A percentile compares a stretch with the other conserved stretches of the same genome.
Conservation (phyloP, 2,113 vertebrate genomes). For the Suncus etruscus region DNA sequence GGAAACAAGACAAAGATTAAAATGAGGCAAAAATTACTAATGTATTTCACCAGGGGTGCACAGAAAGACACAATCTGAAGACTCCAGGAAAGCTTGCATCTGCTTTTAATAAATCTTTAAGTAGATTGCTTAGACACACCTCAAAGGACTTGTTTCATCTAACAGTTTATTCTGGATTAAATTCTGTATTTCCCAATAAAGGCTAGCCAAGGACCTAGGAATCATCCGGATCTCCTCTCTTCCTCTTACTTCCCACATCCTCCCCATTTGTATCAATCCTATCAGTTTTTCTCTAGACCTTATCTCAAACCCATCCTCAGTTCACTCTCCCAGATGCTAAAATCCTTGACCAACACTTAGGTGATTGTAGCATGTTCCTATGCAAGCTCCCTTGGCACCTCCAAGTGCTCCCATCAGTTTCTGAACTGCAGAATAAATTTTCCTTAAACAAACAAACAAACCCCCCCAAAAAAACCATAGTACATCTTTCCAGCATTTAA, state of each 20-base stretch:
- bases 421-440: neutral
- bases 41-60: neutral
- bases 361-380: too few relatives aligned
- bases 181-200: neutral
- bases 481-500: neutral
- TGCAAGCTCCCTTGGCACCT: neutral
- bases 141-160: neutral
- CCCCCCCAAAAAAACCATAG: neutral
- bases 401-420: neutral
- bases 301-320: neutral
- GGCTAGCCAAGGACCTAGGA: neutral
- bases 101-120: neutral
- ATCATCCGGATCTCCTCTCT: too few relatives aligned
- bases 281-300: neutral
- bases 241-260: neutral
- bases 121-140: neutral
- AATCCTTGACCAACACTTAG: neutral
- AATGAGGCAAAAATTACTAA: neutral
- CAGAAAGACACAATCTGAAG: neutral
- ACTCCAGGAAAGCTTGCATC: neutral
- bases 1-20: neutral
- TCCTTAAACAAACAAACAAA: neutral
- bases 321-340: neutral
- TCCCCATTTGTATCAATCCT: neutral
- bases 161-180: neutral